Evolutionary conservation across 2,797 vertebrate species (phyloP).

Genomic region (Coracias cyanogaster): DNA sequence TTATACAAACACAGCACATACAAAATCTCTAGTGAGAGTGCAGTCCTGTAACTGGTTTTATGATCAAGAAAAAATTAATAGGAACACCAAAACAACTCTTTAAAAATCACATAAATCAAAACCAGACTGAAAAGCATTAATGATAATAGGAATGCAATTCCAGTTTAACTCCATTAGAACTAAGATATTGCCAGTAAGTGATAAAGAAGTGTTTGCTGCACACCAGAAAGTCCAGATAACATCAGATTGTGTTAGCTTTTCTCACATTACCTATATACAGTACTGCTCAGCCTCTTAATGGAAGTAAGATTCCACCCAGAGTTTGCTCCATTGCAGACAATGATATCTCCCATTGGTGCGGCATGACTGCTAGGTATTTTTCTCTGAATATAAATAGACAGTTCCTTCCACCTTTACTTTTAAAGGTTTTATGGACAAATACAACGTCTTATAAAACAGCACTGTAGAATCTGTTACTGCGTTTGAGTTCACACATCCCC

Average conservation of each 20-base stretch:
- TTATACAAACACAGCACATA: not conserved
- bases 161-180: not conserved
- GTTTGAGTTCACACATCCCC: not conserved
- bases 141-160: not conserved
- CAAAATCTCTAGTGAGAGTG: not conserved
- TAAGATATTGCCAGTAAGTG: not conserved
- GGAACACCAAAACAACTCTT: not conserved
- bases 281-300: not conserved
- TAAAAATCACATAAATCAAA: slow-evolving; percentile 3
- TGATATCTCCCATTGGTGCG: fast-evolving
- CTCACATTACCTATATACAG: not conserved
- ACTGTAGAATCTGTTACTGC: not conserved
- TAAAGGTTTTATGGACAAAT: not conserved
- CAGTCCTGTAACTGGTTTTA: not conserved
- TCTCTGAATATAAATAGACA: not conserved
- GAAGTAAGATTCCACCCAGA: not conserved
- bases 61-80: not conserved
- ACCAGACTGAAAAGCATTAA: not conserved
- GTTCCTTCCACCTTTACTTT: not conserved
- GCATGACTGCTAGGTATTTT: not conserved
- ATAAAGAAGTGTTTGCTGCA: not conserved
- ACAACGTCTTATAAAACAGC: not conserved
- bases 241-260: not conserved
- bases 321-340: not conserved
- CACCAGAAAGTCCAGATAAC: not conserved